These are phyloP conservation scores for Cyprinodon tularosa DNA, from an alignment of 2,113 vertebrate genomes.

Conservation along the genomic window DNA sequence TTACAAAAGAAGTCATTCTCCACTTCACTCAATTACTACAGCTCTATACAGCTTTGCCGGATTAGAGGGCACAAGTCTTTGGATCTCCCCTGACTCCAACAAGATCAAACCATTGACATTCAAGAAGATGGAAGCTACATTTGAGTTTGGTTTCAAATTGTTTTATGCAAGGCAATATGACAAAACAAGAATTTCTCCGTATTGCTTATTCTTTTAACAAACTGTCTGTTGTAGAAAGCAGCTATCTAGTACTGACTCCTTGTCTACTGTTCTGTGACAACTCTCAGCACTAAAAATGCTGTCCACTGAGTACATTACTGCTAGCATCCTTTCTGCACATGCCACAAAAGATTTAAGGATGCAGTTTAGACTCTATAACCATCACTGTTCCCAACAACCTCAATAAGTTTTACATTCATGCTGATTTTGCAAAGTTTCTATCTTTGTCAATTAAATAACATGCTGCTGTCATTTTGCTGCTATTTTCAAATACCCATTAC, in stretches of 20 bases:
- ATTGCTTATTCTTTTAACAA: not conserved
- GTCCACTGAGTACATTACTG: not conserved
- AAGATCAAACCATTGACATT: not conserved
- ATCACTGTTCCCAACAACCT: no score
- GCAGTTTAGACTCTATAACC: not conserved
- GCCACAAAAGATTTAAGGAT: not conserved
- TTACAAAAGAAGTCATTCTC: constrained; percentile 92
- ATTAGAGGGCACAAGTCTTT: not conserved
- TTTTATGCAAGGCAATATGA: not conserved
- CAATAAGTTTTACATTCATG: no score
- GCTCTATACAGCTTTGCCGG: constrained; percentile 61
- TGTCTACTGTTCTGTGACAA: not conserved
- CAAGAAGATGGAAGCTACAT: not conserved
- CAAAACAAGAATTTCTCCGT: not conserved
- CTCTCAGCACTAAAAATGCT: not conserved
- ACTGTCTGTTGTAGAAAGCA: not conserved
- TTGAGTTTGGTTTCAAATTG: not conserved
- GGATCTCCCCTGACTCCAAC: not conserved
- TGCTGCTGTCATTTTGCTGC: no score
- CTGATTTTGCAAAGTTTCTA: no score
- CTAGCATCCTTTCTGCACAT: not conserved
- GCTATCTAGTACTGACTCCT: not conserved
- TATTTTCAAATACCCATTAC: no score
- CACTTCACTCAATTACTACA: constrained; percentile 75
- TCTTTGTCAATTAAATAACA: no score